phyloP scores from a whole-genome alignment of 1,140 invertebrate species.

The Nebria ingens region DNA sequence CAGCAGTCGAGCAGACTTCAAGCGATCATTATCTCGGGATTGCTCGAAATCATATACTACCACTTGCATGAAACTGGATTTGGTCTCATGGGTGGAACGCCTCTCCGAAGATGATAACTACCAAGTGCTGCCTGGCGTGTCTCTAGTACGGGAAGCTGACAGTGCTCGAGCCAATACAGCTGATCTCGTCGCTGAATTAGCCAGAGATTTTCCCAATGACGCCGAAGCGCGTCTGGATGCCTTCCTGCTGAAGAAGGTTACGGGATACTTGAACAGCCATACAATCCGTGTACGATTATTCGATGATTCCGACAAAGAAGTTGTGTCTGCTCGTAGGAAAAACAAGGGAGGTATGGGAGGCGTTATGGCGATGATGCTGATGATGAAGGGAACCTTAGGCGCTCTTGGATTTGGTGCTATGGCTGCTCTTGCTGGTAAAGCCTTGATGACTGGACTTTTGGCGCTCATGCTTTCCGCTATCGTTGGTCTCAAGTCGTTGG shows the following conservation, averaged over 20 bases:
- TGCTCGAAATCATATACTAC: conserved; percentile 60
- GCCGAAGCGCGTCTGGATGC: conserved; percentile 66
- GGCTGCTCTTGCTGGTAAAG: conserved; percentile 70
- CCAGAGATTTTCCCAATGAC: conserved; percentile 61
- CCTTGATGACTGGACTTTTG: conserved; percentile 70
- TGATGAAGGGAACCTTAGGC: conserved; percentile 64
- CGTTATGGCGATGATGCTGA: conserved; percentile 44
- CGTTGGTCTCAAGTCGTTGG: conserved; percentile 61
- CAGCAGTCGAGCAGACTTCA: conserved; percentile 27
- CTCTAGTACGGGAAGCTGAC: conserved; percentile 54
- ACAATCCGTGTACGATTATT: conserved; percentile 61
- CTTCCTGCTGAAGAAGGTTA: conserved; percentile 57
- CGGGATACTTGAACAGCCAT: conserved; percentile 58
- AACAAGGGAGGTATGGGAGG: conserved; percentile 47
- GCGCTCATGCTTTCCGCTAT: conserved; percentile 66
- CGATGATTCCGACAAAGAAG: conserved; percentile 49
- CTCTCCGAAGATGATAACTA: conserved; percentile 52
- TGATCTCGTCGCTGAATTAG: conserved; percentile 58
- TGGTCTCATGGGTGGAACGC: conserved; percentile 64
- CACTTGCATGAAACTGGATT: conserved; percentile 67
- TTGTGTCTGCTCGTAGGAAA: conserved; percentile 38
- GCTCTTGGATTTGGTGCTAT: conserved; percentile 64
- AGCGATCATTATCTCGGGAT: conserved; percentile 42
- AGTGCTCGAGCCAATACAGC: conserved; percentile 44
- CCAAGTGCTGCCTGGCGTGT: conserved; percentile 57